phyloP scores from a whole-genome alignment of 2,797 vertebrate species.

The Carcharodon carcharias region DNA sequence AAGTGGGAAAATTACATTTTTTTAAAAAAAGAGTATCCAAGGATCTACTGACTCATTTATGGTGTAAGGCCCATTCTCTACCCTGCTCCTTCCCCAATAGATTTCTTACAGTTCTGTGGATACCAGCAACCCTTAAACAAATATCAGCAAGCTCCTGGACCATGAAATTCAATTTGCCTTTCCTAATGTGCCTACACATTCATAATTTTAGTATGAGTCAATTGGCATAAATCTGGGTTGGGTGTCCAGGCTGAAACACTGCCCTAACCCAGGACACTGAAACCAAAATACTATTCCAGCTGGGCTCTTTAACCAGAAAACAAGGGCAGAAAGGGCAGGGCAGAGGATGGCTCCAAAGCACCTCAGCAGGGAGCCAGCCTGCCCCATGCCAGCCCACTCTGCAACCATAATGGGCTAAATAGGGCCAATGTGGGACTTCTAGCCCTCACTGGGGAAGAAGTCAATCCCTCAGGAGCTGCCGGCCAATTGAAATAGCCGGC shows the following conservation, averaged over 20 bases:
- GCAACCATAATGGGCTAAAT: too few relatives aligned
- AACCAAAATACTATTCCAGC: not conserved
- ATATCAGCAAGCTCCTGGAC: not conserved
- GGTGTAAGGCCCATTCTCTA: not conserved
- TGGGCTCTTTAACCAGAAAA: not conserved
- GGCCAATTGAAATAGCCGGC: too few relatives aligned
- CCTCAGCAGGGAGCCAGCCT: too few relatives aligned
- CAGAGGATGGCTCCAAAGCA: too few relatives aligned
- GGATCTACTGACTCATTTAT: not conserved
- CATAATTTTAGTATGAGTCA: not conserved
- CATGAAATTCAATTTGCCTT: not conserved
- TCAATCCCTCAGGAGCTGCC: too few relatives aligned
- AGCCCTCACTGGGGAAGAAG: too few relatives aligned
- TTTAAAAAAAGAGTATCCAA: not conserved
- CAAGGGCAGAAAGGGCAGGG: not conserved
- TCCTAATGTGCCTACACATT: not conserved
- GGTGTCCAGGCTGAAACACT: not conserved
- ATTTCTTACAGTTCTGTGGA: not conserved
- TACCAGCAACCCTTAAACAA: not conserved
- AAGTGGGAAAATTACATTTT: not conserved
- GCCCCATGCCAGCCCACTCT: too few relatives aligned
- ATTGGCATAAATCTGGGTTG: not conserved
- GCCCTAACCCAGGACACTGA: not conserved
- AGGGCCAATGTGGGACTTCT: too few relatives aligned
- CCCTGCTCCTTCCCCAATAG: too few relatives aligned